Base-by-base conservation (phyloP, 2,113 vertebrate genomes). In the Ophthalmolycus amberensis region DNA sequence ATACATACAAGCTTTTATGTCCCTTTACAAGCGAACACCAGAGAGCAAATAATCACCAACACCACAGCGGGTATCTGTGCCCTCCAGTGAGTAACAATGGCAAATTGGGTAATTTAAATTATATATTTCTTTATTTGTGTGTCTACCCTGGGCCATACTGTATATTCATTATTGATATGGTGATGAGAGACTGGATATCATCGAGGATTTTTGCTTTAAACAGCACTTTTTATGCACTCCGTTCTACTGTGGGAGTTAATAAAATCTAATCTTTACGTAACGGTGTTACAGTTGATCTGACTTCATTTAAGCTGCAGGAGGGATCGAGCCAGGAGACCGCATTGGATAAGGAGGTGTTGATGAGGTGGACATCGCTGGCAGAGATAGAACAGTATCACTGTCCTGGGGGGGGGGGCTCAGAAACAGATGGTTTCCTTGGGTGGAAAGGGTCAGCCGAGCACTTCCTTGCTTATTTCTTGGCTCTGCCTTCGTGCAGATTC, bases 1-100 rank as follows among this genome's bases (percentile, higher is more conserved):
- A 85, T 79, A 73, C 77, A 88, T 75, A 71, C 27, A 67, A 34
- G 68, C 79, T 86, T 76, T 80, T 80, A 71, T 66, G 77, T 68
- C n/a, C 66, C 60, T 65, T 76, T 84, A 86, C 71, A 90, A 88
- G 71, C 80, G 76, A 70, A 85, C 76, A 77, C 74, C 52, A 46
- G 81, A 83, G 74, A 86, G 75, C 60, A 84, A 87, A 84, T 77
- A 71, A 80, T 85, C 60, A 63, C 77, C 76, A 37, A 83, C 71
- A 84, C 42, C 29, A n/a, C 52, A 42, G 79, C 4, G 1, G 68
- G 65, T 70, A 76, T 58, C 54, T 58, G 25, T 69, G 44, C 68
- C 56, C 58, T 78, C 54, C 75, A 71, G n/a, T 62, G n/a, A 88
- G 40, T 64, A 22, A 58, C 6, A 84, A 84, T 34, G 44, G 84